These are phyloP conservation scores for Montipora sp. DNA, from an alignment of 64 coral and sea anemone species.

Conservation along the genomic window DNA sequence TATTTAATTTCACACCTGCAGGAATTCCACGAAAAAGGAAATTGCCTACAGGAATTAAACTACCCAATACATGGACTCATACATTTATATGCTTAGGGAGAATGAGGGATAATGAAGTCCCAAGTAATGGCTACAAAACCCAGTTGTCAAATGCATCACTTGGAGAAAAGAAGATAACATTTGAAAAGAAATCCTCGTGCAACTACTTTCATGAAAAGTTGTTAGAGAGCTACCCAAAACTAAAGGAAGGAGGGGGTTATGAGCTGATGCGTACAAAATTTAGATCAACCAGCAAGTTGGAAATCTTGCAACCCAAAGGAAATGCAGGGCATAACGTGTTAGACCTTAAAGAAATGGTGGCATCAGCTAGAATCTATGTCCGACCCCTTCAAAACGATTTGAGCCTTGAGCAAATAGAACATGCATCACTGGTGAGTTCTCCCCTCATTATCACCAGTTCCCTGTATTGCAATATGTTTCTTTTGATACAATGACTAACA, in stretches of 20 bases:
- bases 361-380: constrained; percentile 34
- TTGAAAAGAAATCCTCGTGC: constrained; percentile 38
- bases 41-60: background rate
- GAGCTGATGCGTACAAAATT: constrained; percentile 40
- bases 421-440: background rate
- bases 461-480: too few relatives aligned
- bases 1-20: constrained; percentile 33
- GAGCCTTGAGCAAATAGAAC: constrained; percentile 11
- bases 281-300: constrained; percentile 46
- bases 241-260: constrained; percentile 26
- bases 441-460: background rate
- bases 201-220: constrained; percentile 35
- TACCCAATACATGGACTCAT: constrained; percentile 39
- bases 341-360: constrained; percentile 34
- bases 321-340: constrained; percentile 38
- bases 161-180: constrained; percentile 49
- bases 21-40: constrained; percentile 7
- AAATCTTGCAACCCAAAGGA: constrained; percentile 27
- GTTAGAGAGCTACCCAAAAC: constrained; percentile 33
- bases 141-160: constrained; percentile 23
- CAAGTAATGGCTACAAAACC: constrained; percentile 24
- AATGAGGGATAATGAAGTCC: constrained; percentile 12
- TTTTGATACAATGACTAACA: too few relatives aligned
- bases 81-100: constrained; percentile 37
- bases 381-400: constrained; percentile 36